A percentile compares a stretch with the other conserved stretches of the same genome.
These are phyloP conservation scores for Schizopygopsis malacanthus DNA, from an alignment of 2,797 vertebrate species.

Conservation along the genomic window DNA sequence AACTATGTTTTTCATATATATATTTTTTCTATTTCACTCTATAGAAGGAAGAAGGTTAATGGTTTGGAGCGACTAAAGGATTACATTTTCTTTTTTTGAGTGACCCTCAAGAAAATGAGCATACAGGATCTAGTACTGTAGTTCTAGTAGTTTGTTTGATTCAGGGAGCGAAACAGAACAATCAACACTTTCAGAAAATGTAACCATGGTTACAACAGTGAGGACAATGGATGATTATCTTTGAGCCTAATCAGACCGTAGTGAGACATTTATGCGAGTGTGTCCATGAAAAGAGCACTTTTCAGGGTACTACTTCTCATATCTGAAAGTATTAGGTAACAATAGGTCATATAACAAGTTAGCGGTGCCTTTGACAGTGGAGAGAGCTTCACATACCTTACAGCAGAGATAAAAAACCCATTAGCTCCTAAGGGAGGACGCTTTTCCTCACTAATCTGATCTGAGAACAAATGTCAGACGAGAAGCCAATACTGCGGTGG, in stretches of 20 bases:
- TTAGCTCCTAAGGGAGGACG: conserved; percentile 37
- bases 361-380: conserved; percentile 32
- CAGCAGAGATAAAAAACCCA: conserved; percentile 39
- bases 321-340: conserved; percentile 35
- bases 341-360: conserved; percentile 41
- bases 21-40: background rate
- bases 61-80: background rate
- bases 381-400: conserved; percentile 25
- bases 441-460: conserved; percentile 54
- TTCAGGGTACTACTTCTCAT: background rate
- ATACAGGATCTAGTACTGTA: background rate
- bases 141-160: conserved; percentile 7
- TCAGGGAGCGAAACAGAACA: background rate
- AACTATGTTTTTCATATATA: background rate
- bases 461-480: conserved; percentile 53
- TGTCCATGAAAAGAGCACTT: background rate
- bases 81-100: background rate
- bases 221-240: conserved; percentile 3
- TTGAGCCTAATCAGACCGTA: background rate
- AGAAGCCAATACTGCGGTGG: conserved; percentile 48
- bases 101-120: background rate
- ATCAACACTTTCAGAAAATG: background rate
- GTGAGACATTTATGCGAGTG: background rate
- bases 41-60: background rate
- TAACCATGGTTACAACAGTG: conserved; percentile 26